These are phyloP conservation scores for Tetraneura akinire DNA, from an alignment of 1,140 invertebrate species.

Conservation along the genomic window DNA sequence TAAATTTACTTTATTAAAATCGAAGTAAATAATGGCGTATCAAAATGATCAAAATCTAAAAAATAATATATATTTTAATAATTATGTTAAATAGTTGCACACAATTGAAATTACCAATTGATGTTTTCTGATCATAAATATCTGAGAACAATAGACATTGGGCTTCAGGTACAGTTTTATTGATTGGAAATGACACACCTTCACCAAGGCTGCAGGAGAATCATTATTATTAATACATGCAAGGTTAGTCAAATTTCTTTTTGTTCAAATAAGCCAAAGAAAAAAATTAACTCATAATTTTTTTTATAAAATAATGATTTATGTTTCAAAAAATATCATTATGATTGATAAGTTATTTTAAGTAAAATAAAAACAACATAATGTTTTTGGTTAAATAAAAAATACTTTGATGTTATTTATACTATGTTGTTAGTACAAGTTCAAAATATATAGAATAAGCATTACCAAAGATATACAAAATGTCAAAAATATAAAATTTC, in stretches of 20 bases:
- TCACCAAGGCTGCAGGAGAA: constrained; percentile 44
- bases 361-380: constrained; percentile 25
- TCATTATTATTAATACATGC: constrained; percentile 39
- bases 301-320: constrained; percentile 9
- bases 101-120: constrained; percentile 38
- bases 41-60: constrained; percentile 3
- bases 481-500: constrained; percentile 52
- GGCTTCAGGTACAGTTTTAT: constrained; percentile 37
- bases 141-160: constrained; percentile 37
- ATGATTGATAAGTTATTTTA: not conserved
- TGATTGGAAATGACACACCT: constrained; percentile 38
- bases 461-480: constrained; percentile 44
- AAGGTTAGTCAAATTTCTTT: not conserved
- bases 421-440: constrained; percentile 23
- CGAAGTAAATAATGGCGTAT: constrained; percentile 24
- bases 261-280: constrained; percentile 26
- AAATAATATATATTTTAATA: not conserved
- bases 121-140: constrained; percentile 33
- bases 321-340: not conserved
- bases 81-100: not conserved
- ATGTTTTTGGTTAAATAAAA: constrained; percentile 34
- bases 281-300: not conserved
- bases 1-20: constrained; percentile 23
- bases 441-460: constrained; percentile 17
- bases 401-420: constrained; percentile 21